phyloP scores from a whole-genome alignment of 2,888 invertebrate species.

The Molorchus minor region DNA sequence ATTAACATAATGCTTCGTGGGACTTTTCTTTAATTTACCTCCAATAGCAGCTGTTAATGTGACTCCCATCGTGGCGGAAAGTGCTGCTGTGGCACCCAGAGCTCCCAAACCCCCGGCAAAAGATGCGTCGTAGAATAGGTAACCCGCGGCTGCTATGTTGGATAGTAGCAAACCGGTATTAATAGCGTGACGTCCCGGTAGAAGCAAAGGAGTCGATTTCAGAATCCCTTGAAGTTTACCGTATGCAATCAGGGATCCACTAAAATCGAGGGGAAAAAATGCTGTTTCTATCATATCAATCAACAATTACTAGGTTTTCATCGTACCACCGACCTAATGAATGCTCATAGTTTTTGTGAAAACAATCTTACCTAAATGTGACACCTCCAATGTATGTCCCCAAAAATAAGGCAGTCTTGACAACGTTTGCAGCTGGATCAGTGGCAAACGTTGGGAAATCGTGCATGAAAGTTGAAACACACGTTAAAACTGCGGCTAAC shows the following conservation, averaged over 20 bases:
- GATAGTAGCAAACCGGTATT: slow-evolving; percentile 75
- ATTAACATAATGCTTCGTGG: no score
- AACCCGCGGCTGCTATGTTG: slow-evolving; percentile 79
- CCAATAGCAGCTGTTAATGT: slow-evolving; percentile 91
- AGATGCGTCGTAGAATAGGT: slow-evolving; percentile 72
- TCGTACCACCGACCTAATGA: no score
- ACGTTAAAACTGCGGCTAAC: slow-evolving; percentile 87
- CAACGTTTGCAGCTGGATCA: slow-evolving; percentile 81
- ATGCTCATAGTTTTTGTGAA: no score
- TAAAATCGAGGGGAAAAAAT: no score
- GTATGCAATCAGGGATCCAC: slow-evolving; percentile 89
- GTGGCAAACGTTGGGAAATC: slow-evolving; percentile 84
- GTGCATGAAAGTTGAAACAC: slow-evolving; percentile 83
- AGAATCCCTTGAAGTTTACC: slow-evolving; percentile 87
- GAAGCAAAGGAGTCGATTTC: slow-evolving; percentile 80
- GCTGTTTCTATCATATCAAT: no score
- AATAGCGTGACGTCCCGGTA: slow-evolving; percentile 84
- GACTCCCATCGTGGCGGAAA: slow-evolving; percentile 84
- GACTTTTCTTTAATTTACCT: slow-evolving; percentile 65
- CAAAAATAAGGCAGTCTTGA: slow-evolving; percentile 85
- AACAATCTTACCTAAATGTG: slow-evolving; percentile 84
- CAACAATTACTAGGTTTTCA: no score
- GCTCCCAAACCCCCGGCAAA: slow-evolving; percentile 76
- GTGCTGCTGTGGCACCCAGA: slow-evolving; percentile 77
- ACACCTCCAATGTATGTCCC: slow-evolving; percentile 92